A percentile compares a stretch with the other conserved stretches of the same genome.
Conservation (phyloP, 2,797 vertebrate genomes). For the Gambusia yucatana region DNA sequence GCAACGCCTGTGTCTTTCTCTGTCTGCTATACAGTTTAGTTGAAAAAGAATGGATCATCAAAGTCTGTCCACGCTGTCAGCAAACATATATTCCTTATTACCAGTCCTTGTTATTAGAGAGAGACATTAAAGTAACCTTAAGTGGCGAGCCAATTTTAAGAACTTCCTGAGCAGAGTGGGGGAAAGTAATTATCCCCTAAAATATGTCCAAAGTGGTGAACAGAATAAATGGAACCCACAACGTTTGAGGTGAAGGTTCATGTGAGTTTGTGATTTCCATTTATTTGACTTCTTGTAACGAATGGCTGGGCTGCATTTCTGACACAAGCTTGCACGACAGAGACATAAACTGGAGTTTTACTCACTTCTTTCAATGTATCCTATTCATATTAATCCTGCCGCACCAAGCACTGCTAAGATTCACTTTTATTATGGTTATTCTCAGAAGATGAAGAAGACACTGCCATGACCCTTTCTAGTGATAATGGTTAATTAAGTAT, state of each 20-base stretch:
- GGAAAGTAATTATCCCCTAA: background rate
- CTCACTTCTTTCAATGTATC: background rate
- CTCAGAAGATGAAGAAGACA: background rate
- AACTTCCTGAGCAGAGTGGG: background rate
- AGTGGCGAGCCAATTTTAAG: background rate
- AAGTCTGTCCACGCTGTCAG: background rate
- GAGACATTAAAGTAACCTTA: background rate
- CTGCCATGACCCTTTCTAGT: background rate
- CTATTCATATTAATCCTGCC: background rate
- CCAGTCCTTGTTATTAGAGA: background rate
- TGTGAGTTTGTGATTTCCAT: background rate
- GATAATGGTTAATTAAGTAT: background rate
- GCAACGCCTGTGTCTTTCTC: background rate
- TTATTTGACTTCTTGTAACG: background rate
- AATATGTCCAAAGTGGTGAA: background rate
- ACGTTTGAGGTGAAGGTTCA: background rate
- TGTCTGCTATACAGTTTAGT: background rate
- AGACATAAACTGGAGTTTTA: background rate
- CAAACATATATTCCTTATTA: background rate
- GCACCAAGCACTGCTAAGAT: background rate
- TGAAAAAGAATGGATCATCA: background rate
- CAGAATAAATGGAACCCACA: background rate
- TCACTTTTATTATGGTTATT: background rate
- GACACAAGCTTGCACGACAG: background rate
- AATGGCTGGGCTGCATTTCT: background rate